Evolutionary conservation across 2,113 vertebrate species (phyloP).

Genomic region (Tragelaphus scriptus): DNA sequence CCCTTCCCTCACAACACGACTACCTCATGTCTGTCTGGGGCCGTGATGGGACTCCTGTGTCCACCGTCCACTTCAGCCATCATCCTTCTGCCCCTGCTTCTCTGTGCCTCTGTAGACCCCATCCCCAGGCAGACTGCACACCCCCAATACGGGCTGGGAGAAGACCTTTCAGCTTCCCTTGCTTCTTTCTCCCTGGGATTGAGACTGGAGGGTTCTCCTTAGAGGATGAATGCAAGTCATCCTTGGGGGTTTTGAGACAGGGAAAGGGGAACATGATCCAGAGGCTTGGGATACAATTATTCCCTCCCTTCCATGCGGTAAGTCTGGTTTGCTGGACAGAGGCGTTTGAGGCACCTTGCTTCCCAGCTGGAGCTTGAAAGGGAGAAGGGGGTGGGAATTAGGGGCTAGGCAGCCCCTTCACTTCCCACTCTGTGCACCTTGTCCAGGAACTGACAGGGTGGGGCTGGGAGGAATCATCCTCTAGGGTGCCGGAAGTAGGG

Average conservation of each 20-base stretch:
- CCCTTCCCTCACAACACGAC: slow-evolving; percentile 79
- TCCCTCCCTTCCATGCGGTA: background rate
- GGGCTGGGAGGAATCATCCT: background rate
- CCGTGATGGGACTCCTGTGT: slow-evolving; percentile 24
- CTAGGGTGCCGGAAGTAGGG: background rate
- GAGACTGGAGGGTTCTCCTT: background rate
- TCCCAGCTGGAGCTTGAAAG: background rate
- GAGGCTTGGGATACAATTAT: background rate
- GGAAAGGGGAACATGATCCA: background rate
- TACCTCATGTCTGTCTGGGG: slow-evolving; percentile 83
- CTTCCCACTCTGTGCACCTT: background rate
- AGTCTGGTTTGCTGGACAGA: background rate
- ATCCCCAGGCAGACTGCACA: background rate
- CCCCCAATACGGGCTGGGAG: background rate
- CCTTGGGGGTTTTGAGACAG: background rate
- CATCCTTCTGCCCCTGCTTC: slow-evolving; percentile 45
- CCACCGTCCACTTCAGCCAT: background rate
- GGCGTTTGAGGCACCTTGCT: background rate
- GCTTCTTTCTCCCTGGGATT: background rate
- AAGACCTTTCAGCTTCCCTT: background rate
- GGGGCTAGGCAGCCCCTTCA: background rate
- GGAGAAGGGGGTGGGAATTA: background rate
- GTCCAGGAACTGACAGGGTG: background rate
- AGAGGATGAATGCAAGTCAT: background rate
- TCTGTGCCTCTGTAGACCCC: background rate